Evolutionary conservation across 2,888 invertebrate species (phyloP), one percentile per base, ranked within the genome.

Genomic region (Taphrorychus bicolor): DNA sequence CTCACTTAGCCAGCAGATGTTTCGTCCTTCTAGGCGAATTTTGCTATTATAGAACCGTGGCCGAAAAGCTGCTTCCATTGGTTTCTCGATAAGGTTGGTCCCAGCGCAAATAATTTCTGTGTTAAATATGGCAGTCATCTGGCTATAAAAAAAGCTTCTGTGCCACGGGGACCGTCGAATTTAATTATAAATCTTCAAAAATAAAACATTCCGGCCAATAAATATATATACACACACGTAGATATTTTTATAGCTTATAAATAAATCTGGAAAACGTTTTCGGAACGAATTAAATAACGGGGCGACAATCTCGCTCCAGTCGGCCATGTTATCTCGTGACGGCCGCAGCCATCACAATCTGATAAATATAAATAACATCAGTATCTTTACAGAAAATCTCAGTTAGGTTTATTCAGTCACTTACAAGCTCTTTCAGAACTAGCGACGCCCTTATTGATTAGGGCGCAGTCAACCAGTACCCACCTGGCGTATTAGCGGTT

Each of bases 1-100:
- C 56, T 63, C 63, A 63, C 57, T 61, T 41, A 57, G 41, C 32
- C 19, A 59, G 64, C 24, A 59, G 64, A 64, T 64, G 59, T 32
- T 64, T 24, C 19, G 16, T 49, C 24, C 23, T 59, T 57, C 5
- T 32, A 11, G 11, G 7, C 11, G 5, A 7, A 32, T 11, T 11
- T 11, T 7, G 11, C 32, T 32, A 32, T 32, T 32, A 32, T 32
- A 32, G 32, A 32, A 32, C n/a, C n/a, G n/a, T n/a, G n/a, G n/a
- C n/a, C n/a, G n/a, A n/a, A n/a, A n/a, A n/a, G n/a, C n/a, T n/a
- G n/a, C n/a, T n/a, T n/a, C n/a, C n/a, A n/a, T n/a, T n/a, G n/a
- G n/a, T n/a, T n/a, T n/a, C n/a, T n/a, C n/a, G n/a, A n/a, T n/a
- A n/a, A n/a, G n/a, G n/a, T n/a, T n/a, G n/a, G n/a, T n/a, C n/a